Evolutionary conservation across 2,888 invertebrate genomes (phyloP).

Genomic region (Drosophila stalkeri): DNA sequence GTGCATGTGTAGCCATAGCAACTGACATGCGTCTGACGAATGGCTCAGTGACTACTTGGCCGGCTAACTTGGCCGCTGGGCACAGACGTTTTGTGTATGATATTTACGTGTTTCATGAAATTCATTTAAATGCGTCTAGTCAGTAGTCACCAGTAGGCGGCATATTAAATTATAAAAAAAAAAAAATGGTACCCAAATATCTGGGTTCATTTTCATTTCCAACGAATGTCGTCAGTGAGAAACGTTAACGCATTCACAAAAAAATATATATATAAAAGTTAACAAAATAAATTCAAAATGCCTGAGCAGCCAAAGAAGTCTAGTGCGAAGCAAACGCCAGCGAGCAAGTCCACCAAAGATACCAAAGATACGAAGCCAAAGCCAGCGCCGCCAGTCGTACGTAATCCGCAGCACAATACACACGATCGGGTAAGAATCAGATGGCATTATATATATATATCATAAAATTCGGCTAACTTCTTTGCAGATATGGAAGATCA

Average conservation of each 20-base stretch:
- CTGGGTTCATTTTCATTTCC: conserved; percentile 6
- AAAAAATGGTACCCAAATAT: conserved; percentile 22
- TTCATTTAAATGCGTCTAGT: conserved; percentile 23
- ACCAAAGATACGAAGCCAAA: conserved; percentile 6
- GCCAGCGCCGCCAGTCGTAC: conserved; percentile 1
- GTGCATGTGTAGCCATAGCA: conserved; percentile 54
- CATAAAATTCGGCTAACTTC: background rate
- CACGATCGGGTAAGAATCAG: conserved; percentile 60
- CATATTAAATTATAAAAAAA: conserved; percentile 51
- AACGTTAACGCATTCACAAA: background rate
- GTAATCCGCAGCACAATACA: conserved; percentile 18
- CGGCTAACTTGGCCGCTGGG: conserved; percentile 37
- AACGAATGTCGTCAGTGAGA: conserved; percentile 2
- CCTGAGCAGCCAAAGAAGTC: conserved; percentile 39
- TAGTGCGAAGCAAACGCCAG: conserved; percentile 13
- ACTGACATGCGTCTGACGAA: conserved; percentile 60
- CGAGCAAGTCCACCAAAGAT: conserved; percentile 7
- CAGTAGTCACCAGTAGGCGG: conserved; percentile 51
- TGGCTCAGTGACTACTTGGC: conserved; percentile 46
- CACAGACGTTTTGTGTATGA: conserved; percentile 30
- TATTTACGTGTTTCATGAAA: conserved; percentile 36
- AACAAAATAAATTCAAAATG: conserved; percentile 43
- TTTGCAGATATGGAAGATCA: conserved; percentile 66
- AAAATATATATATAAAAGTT: background rate
- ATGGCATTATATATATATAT: background rate